Evolutionary conservation across 2,797 vertebrate species (phyloP).

Genomic region (Heterohyrax brucei): DNA sequence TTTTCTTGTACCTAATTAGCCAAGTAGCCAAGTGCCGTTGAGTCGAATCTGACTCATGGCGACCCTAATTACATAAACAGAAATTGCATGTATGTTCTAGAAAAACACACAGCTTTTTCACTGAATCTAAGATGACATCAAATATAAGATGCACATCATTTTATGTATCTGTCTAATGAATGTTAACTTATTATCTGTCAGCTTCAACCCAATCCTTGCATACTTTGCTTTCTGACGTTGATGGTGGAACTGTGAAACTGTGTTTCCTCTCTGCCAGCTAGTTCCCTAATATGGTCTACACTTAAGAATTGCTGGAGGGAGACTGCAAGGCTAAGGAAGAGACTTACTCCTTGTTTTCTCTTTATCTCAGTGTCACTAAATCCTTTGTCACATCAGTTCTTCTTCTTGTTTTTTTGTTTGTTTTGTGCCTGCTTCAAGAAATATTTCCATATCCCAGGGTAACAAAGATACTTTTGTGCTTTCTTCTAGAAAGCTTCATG

Average conservation of each 20-base stretch:
- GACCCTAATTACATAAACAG: not conserved
- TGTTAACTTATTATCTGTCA: not conserved
- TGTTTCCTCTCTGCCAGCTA: not conserved
- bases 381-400: not conserved
- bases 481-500: not conserved
- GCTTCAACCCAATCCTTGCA: not conserved
- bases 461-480: not conserved
- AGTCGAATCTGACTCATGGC: no score
- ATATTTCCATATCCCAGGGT: not conserved
- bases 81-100: not conserved
- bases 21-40: no score
- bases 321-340: not conserved
- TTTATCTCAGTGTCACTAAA: not conserved
- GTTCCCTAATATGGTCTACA: not conserved
- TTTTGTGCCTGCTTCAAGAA: not conserved
- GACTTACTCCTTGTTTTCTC: not conserved
- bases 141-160: not conserved
- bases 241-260: not conserved
- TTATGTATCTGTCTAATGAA: not conserved
- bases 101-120: not conserved
- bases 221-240: not conserved
- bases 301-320: not conserved
- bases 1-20: not conserved
- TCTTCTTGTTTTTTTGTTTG: not conserved
- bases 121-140: not conserved